Conservation (phyloP, 2,888 invertebrate species). For the Phragmatobia fuliginosa region DNA sequence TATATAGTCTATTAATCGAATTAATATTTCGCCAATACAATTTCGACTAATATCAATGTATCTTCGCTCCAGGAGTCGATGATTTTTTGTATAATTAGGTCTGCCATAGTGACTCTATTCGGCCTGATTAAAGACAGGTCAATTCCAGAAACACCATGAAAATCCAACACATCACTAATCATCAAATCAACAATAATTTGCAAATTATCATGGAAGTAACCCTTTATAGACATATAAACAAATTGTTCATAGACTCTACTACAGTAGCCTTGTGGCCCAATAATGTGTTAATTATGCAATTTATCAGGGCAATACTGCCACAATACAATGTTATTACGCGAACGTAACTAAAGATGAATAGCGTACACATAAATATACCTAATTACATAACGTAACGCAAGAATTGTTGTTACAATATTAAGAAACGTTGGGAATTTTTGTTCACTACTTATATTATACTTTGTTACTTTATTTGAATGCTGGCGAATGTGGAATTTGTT, state of each 20-base stretch:
- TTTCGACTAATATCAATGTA: too few relatives aligned
- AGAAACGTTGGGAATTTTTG: background rate
- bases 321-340: conserved; percentile 38
- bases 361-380: background rate
- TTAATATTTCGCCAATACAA: background rate
- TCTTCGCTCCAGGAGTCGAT: too few relatives aligned
- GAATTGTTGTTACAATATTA: background rate
- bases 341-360: conserved; percentile 15
- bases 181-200: conserved; percentile 1
- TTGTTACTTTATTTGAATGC: background rate
- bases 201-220: background rate
- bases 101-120: too few relatives aligned
- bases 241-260: conserved; percentile 17
- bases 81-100: too few relatives aligned
- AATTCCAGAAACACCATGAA: too few relatives aligned
- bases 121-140: too few relatives aligned
- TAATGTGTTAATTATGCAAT: conserved; percentile 62
- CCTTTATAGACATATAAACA: conserved; percentile 28
- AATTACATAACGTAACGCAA: background rate
- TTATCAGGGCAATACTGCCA: conserved; percentile 41
- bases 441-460: background rate
- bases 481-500: background rate
- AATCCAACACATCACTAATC: background rate
- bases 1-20: background rate
- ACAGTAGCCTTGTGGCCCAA: conserved; percentile 60